These are phyloP conservation scores for Latrodectus hesperus DNA, from an alignment of 2,888 invertebrate genomes.

Conservation along the genomic window DNA sequence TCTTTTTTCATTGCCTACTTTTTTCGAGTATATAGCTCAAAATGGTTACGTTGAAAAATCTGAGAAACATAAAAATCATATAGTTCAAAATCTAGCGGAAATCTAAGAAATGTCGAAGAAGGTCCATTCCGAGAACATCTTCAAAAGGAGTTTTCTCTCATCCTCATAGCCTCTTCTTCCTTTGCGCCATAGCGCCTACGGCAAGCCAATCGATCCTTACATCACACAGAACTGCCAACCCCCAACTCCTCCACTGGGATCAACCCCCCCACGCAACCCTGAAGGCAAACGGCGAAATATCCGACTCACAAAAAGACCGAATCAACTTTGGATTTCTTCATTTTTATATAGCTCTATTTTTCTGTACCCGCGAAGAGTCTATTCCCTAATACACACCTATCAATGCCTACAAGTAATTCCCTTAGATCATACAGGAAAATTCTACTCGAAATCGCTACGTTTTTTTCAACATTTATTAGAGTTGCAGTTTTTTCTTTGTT, in stretches of 20 bases:
- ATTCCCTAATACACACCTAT: constrained; percentile 33
- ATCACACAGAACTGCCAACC: constrained; percentile 12
- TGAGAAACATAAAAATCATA: too few relatives aligned
- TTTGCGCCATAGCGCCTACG: constrained; percentile 51
- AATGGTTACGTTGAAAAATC: too few relatives aligned
- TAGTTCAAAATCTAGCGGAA: neutral
- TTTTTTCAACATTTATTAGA: neutral
- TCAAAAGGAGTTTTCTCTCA: constrained; percentile 41
- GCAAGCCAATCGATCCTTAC: constrained; percentile 45
- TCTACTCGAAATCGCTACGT: constrained; percentile 7
- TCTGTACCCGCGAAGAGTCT: neutral
- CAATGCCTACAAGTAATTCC: constrained; percentile 16
- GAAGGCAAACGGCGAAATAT: constrained; percentile 33
- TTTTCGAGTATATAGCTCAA: too few relatives aligned
- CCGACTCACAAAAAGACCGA: constrained; percentile 50
- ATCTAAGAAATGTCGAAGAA: constrained; percentile 8
- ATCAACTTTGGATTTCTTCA: constrained; percentile 24
- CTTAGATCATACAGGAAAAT: neutral
- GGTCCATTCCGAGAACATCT: constrained; percentile 43
- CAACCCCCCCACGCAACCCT: constrained; percentile 6
- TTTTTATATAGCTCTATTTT: neutral
- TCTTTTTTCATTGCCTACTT: too few relatives aligned
- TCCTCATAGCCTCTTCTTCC: constrained; percentile 18
- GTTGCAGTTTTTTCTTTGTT: too few relatives aligned
- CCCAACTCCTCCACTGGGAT: neutral